Base-by-base conservation (phyloP, 2,888 invertebrate genomes). In the Habroteleia sp. region DNA sequence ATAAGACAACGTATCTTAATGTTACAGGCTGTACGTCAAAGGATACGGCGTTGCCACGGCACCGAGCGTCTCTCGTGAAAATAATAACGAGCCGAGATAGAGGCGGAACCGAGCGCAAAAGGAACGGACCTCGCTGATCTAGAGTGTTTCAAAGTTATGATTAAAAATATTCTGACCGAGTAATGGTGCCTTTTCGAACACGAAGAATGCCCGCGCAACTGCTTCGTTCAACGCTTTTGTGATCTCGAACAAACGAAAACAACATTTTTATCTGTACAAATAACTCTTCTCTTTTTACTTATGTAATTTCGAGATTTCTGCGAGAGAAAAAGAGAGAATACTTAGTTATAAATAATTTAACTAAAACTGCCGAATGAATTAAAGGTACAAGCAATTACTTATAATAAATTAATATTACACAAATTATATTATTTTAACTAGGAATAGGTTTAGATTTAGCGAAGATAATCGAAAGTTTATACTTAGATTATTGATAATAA, bases 1-100 rank as follows among this genome's bases (percentile, higher is more conserved):
- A 63, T 56, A 62, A 63, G 68, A 74, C 62, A 74, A 63, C 63
- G 69, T 65, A 71, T 69, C 69, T 75, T 75, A 69, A 58, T 71
- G 75, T 71, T 75, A 29, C 75, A 71, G 75, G 63, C 54, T 20
- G 46, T 46, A 31, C 44, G 69, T 75, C 69, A 65, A 65, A 41
- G 50, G 60, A 63, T 58, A 65, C 62, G 44, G 50, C 23, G 56
- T 54, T 56, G 62, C 50, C 50, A 56, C 46, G 29, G 14, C 68
- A 52, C 44, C 65, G 37, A 52, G 39, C 42, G 44, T 44, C 52
- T 42, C 41, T 44, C 39, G 65, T 52, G 60, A 8, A 62, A 71
- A 65, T 65, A 65, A 72, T 60, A 66, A 74, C 60, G 27, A 74
- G 31, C 16, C 27, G 14, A 60, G 73, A 66, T 62, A 56, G 27